phyloP scores from a whole-genome alignment of 1,140 invertebrate species.

The Thereuonema tuberculata region DNA sequence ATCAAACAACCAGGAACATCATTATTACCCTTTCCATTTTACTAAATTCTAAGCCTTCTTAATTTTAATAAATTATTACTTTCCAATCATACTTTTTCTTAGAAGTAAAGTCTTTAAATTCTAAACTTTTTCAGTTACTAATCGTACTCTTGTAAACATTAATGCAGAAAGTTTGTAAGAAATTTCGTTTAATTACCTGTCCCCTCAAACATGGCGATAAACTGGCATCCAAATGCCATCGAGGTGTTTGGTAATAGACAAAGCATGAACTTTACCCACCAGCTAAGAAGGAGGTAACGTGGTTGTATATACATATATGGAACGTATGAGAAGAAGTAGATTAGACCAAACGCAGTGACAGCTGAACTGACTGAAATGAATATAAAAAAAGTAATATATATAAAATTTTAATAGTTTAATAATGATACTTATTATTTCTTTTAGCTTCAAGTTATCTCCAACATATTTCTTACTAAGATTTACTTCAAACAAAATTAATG shows the following conservation, averaged over 20 bases:
- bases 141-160: neutral
- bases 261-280: conserved; percentile 38
- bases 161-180: neutral
- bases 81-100: neutral
- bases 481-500: too few species aligned
- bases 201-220: conserved; percentile 50
- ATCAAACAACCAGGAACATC: too few species aligned
- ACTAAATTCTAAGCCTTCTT: too few species aligned
- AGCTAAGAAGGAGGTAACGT: conserved; percentile 39
- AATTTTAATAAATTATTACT: neutral
- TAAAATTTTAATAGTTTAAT: too few species aligned
- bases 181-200: conserved; percentile 35
- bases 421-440: too few species aligned
- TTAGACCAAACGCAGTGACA: conserved; percentile 46
- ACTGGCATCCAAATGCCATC: conserved; percentile 54
- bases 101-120: neutral
- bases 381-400: neutral
- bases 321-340: conserved; percentile 57
- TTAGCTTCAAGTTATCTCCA: too few species aligned
- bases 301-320: conserved; percentile 51
- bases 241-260: conserved; percentile 56
- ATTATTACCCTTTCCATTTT: too few species aligned
- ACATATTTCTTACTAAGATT: too few species aligned
- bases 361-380: conserved; percentile 49
- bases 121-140: neutral